Conservation (phyloP, 2,113 vertebrate genomes). For the Lepus europaeus region DNA sequence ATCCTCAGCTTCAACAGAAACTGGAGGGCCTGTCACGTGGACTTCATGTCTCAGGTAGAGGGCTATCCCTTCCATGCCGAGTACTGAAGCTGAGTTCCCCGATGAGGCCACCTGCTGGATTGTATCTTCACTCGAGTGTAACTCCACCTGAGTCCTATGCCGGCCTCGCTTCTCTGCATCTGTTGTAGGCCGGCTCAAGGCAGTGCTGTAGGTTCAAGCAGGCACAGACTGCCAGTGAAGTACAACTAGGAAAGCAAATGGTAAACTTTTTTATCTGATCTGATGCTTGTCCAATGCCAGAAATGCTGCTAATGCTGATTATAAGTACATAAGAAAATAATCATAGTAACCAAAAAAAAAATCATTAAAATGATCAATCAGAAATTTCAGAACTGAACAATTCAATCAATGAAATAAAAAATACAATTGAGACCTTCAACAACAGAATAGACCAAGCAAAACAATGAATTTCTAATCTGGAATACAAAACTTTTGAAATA, state of each 20-base stretch:
- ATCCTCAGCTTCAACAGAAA: constrained; percentile 73
- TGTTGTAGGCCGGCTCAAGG: too few relatives aligned
- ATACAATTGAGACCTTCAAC: too few relatives aligned
- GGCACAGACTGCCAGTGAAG: neutral
- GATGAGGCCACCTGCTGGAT: neutral
- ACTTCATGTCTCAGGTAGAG: fast-evolving
- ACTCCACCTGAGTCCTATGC: neutral
- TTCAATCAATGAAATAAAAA: too few relatives aligned
- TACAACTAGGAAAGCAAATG: neutral
- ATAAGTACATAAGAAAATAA: neutral
- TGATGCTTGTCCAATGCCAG: neutral
- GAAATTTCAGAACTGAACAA: too few relatives aligned
- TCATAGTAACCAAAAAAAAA: neutral
- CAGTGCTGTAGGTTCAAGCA: too few relatives aligned
- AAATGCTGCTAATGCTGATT: neutral
- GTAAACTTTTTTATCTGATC: neutral
- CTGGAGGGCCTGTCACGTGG: neutral
- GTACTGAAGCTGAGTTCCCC: neutral
- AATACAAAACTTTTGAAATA: too few relatives aligned
- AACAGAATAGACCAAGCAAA: too few relatives aligned
- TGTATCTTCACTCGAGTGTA: too few relatives aligned
- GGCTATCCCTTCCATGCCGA: neutral
- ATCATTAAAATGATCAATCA: too few relatives aligned
- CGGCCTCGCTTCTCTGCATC: neutral
- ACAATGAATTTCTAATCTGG: too few relatives aligned